phyloP scores from a whole-genome alignment of 64 coral and sea anemone genomes.

The Dendronephthya gigantea region DNA sequence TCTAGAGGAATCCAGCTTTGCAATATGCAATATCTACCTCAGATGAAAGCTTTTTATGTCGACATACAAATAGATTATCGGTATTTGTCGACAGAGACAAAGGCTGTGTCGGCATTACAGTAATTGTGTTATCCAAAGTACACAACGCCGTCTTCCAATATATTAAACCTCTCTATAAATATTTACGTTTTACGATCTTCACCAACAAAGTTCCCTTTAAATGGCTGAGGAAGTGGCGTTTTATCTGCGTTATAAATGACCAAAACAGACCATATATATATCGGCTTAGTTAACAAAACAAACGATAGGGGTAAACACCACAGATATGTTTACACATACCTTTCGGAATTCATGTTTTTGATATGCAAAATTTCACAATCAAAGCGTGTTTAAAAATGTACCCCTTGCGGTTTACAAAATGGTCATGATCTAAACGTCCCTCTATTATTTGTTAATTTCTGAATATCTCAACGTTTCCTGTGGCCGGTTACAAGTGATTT shows the following conservation, averaged over 20 bases:
- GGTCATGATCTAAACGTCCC: background rate
- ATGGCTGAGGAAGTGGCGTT: no score
- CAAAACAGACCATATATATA: background rate
- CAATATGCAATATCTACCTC: no score
- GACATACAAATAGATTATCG: no score
- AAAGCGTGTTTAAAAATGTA: background rate
- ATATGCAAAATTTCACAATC: background rate
- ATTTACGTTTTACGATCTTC: no score
- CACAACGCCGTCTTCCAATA: no score
- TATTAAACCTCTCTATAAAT: no score
- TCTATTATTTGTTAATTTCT: background rate
- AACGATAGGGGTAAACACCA: background rate
- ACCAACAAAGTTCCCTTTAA: no score
- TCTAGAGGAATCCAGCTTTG: no score
- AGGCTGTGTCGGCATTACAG: no score
- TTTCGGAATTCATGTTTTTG: background rate
- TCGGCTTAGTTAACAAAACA: background rate
- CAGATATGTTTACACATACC: background rate
- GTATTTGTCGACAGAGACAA: no score
- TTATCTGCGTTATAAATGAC: background rate
- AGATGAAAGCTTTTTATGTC: no score
- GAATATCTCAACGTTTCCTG: background rate
- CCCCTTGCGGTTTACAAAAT: background rate
- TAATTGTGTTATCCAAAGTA: no score
- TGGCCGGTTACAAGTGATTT: background rate